Percentiles rank a stretch among this genome's conserved stretches.
phyloP scores from a whole-genome alignment of 2,113 vertebrate genomes.

The Zosterops pallidus region DNA sequence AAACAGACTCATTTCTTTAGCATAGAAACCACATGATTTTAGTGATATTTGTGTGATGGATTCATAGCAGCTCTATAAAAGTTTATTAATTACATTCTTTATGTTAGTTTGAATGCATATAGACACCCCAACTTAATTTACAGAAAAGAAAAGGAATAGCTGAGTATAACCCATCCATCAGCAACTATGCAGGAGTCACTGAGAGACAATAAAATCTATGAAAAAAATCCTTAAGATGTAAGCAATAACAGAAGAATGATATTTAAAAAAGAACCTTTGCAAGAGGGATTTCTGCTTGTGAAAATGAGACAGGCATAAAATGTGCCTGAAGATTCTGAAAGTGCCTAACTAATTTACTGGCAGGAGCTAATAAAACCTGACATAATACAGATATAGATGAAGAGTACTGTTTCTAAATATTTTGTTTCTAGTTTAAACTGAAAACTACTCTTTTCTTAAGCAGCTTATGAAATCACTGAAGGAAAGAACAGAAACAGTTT shows the following conservation, averaged over 20 bases:
- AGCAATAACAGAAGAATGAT: neutral
- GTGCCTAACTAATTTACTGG: neutral
- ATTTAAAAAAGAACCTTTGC: neutral
- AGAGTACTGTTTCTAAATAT: neutral
- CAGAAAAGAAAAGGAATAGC: neutral
- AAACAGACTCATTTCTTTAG: neutral
- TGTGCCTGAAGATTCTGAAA: neutral
- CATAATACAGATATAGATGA: neutral
- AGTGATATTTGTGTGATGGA: neutral
- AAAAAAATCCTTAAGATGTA: neutral
- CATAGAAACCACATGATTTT: neutral
- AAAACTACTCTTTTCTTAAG: neutral
- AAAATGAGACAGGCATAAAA: neutral
- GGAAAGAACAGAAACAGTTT: neutral
- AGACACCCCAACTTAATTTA: neutral
- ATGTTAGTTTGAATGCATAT: neutral
- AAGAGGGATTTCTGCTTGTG: neutral
- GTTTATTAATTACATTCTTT: constrained; percentile 1
- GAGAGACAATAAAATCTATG: neutral
- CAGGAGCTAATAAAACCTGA: neutral
- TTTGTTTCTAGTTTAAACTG: constrained; percentile 21
- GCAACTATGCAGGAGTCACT: neutral
- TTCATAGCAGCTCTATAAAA: neutral
- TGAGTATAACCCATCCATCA: neutral
- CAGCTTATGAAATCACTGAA: constrained; percentile 1